Base-by-base conservation (phyloP, 2,888 invertebrate species). In the Ariolimax columbianus region DNA sequence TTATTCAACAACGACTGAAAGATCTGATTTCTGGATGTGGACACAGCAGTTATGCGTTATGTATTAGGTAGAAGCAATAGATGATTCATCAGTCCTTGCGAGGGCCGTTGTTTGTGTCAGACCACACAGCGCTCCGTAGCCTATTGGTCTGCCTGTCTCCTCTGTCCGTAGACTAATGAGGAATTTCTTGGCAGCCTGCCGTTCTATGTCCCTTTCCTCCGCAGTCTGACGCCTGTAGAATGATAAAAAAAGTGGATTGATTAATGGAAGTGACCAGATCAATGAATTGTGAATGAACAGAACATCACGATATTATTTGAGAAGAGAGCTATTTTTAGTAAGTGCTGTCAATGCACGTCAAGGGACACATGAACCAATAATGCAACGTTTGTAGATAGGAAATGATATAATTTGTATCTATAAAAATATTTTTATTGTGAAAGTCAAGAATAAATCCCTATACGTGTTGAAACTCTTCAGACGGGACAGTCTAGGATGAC, bases 121-220 rank as follows among this genome's bases (percentile, higher is more conserved):
- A 33, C 40, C 40, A 43, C 79, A 79, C 36, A 81, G 26, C 11
- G 73, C 1, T 3, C 82, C 40, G 40, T 63, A 81, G 84, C 80
- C 86, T 47, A 87, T 59, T 14, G 86, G 85, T 73, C 85, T 63
- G 19, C 77, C 40, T 0, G 81, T n/a, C 9, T 87, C 98, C 94
- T 98, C 98, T 0, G 98, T 97, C 95, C 98, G 98, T 38, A 99
- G 96, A 3, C 97, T 98, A 90, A 99, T 95, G 97, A 99, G 98
- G 92, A 99, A 95, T 86, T 98, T 96, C 95, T 98, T 98, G 84
- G 99, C 98, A 30, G 99, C 98, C 95, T 99, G 99, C 86, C 99
- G 96, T 94, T 99, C 99, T 0, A 98, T 98, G 95, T 99, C 99
- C 6, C 98, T 95, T 93, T 99, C 99, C 94, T 99, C 99, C 0